A percentile compares a stretch with the other conserved stretches of the same genome.
These are phyloP conservation scores for Yponomeuta plumbellus DNA, from an alignment of 2,888 invertebrate species.

Conservation along the genomic window DNA sequence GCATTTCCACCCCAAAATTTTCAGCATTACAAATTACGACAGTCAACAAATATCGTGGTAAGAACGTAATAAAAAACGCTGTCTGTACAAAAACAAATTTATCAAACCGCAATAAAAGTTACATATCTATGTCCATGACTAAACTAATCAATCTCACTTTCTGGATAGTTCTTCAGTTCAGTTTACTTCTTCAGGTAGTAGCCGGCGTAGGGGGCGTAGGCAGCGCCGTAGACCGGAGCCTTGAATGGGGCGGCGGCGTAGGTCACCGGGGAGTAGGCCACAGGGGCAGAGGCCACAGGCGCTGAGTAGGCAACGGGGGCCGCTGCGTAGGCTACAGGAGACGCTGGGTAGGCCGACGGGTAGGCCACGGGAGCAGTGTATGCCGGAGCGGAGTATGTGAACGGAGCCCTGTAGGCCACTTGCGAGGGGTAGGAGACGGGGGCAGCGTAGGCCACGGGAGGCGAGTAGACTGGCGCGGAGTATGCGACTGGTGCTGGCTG, in stretches of 20 bases:
- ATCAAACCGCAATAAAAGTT: neutral
- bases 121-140: neutral
- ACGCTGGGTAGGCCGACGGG: slow-evolving; percentile 18
- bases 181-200: slow-evolving; percentile 17
- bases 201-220: slow-evolving; percentile 20
- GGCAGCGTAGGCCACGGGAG: slow-evolving; percentile 33
- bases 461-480: slow-evolving; percentile 1
- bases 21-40: neutral
- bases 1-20: neutral
- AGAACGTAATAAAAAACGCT: neutral
- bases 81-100: neutral
- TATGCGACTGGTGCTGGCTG: slow-evolving; percentile 2
- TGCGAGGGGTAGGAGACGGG: slow-evolving; percentile 4
- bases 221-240: slow-evolving; percentile 15
- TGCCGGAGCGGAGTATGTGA: neutral
- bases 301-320: slow-evolving; percentile 14
- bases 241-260: slow-evolving; percentile 15
- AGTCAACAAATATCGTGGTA: neutral
- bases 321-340: slow-evolving; percentile 19
- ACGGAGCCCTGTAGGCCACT: neutral
- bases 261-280: slow-evolving; percentile 11
- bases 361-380: slow-evolving; percentile 22
- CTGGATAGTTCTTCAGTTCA: neutral
- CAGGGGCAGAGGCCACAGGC: neutral
- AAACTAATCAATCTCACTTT: neutral